Evolutionary conservation across 2,797 vertebrate species (phyloP), one percentile per base, ranked within the genome.

Genomic region (Pangasius sanitwongsei): DNA sequence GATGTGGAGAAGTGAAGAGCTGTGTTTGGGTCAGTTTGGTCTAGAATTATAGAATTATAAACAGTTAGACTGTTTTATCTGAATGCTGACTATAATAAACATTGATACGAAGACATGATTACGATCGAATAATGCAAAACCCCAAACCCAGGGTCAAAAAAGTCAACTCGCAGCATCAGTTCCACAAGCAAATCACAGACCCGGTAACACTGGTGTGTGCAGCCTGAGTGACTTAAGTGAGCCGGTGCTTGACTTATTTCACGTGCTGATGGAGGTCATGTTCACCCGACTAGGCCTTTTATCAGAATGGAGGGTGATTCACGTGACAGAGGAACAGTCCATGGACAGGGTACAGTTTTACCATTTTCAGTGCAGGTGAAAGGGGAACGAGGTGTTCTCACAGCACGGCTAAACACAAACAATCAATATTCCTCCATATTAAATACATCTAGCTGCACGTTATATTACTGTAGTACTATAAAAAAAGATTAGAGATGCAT

Each of bases 271-370:
- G 88, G 72, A 67, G 75, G 81, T 85, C 59, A 37, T 83, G 89
- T 89, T 87, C 75, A 90, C 85, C 91, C 83, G 88, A 86, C 88
- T 77, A 70, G 87, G 85, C 86, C 87, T 89, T 88, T 90, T 78
- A 90, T 88, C 88, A 50, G 87, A 44, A 63, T 72, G 77, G 50
- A 83, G 82, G 89, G 69, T 63, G 53, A 90, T 25, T 70, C 86
- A 77, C 37, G n/a, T 31, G 72, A 83, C 48, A 70, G 82, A n/a
- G 53, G 41, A 86, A 63, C 75, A 1, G 23, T 31, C 15, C 34
- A 55, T 37, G 50, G 63, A n/a, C 53, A 72, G 75, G 63, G 55
- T n/a, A 69, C 65, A 23, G 53, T 20, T 61, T 41, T n/a, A 34
- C n/a, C 20, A 48, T 57, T 83, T 83, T 48, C 44, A n/a, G n/a